These are phyloP conservation scores for Polymixis lichenea DNA, from an alignment of 2,888 invertebrate species.

Conservation along the genomic window DNA sequence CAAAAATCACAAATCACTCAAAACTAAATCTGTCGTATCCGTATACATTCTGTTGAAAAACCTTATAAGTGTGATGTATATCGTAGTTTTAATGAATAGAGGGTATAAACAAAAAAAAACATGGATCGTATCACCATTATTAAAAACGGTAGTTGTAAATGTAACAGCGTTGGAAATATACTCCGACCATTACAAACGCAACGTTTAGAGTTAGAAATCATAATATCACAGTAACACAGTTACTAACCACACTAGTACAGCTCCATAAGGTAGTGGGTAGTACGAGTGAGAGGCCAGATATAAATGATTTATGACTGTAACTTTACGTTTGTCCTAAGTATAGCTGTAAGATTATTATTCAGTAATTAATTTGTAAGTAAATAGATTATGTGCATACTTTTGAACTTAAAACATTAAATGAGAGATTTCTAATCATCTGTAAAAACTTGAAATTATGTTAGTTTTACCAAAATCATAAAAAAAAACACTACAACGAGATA, in stretches of 20 bases:
- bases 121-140: too few species aligned
- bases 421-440: background rate
- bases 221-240: background rate
- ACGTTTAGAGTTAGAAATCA: background rate
- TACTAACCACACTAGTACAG: background rate
- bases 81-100: too few species aligned
- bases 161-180: background rate
- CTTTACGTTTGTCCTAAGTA: background rate
- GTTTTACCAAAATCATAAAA: background rate
- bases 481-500: too few species aligned
- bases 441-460: too few species aligned
- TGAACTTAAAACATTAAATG: background rate
- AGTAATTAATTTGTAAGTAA: background rate
- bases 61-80: too few species aligned
- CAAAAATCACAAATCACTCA: background rate
- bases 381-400: constrained; percentile 9
- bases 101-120: too few species aligned
- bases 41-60: too few species aligned
- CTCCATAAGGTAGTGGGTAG: too few species aligned
- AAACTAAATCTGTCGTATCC: too few species aligned
- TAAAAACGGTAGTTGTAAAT: too few species aligned
- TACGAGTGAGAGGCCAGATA: background rate
- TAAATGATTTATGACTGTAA: background rate
- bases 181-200: background rate
- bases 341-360: too few species aligned